A percentile compares a stretch with the other conserved stretches of the same genome.
These are phyloP conservation scores for Mamestra brassicae DNA, from an alignment of 2,888 invertebrate species.

Conservation along the genomic window DNA sequence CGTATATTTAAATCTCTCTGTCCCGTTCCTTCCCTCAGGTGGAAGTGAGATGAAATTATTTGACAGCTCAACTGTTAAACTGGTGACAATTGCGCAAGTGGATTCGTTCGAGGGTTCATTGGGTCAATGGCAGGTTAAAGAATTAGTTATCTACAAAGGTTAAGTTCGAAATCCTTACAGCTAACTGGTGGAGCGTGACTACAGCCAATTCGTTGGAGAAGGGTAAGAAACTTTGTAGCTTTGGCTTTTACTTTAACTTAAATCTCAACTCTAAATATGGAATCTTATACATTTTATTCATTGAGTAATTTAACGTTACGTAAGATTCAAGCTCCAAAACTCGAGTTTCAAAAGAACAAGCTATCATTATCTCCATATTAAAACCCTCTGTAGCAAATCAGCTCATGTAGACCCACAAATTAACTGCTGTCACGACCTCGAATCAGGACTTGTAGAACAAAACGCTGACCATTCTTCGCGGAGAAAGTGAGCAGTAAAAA, in stretches of 20 bases:
- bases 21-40: constrained; percentile 19
- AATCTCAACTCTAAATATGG: constrained; percentile 10
- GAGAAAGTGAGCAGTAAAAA: constrained; percentile 69
- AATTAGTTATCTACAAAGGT: constrained; percentile 25
- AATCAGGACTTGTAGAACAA: constrained; percentile 41
- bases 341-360: neutral
- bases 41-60: constrained; percentile 44
- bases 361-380: neutral
- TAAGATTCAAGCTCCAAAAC: constrained; percentile 6
- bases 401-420: neutral
- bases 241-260: neutral
- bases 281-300: constrained; percentile 2
- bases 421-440: constrained; percentile 44
- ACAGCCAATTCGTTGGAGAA: neutral
- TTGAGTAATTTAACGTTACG: constrained; percentile 2
- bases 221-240: neutral
- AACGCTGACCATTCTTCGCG: constrained; percentile 36
- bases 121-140: constrained; percentile 58
- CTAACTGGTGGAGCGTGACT: neutral
- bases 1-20: constrained; percentile 36
- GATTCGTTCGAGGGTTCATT: constrained; percentile 49
- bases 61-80: constrained; percentile 28
- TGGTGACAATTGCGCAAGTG: constrained; percentile 46
- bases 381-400: neutral
- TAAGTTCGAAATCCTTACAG: constrained; percentile 27